Evolutionary conservation across 2,113 vertebrate species (phyloP).

Genomic region (Scytalopus superciliaris): DNA sequence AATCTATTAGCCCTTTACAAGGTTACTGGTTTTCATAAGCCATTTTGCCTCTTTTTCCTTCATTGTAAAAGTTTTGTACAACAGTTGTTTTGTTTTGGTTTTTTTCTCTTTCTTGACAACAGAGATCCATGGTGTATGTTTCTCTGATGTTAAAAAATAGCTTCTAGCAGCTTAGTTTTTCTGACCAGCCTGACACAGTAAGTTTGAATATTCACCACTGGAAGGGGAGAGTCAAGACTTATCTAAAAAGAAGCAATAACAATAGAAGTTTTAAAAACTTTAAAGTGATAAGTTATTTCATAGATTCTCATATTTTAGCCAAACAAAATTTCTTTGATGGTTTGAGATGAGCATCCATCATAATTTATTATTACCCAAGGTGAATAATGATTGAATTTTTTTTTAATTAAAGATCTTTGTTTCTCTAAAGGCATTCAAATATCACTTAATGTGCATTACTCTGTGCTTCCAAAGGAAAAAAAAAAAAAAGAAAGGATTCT

Average conservation of each 20-base stretch:
- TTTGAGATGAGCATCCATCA: neutral
- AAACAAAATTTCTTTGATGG: neutral
- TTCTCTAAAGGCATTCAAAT: neutral
- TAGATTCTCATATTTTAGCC: neutral
- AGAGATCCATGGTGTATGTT: neutral
- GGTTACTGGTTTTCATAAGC: neutral
- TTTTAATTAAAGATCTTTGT: neutral
- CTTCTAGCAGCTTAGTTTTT: neutral
- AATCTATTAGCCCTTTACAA: neutral
- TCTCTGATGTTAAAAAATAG: neutral
- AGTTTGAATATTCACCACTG: neutral
- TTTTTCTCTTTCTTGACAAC: neutral
- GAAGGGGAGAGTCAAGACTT: neutral
- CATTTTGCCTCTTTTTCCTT: conserved; percentile 12
- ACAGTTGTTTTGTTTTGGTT: neutral
- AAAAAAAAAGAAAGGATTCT: neutral
- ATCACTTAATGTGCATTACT: neutral
- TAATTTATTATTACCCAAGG: neutral
- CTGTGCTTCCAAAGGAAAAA: neutral
- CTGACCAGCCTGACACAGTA: neutral
- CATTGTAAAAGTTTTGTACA: neutral
- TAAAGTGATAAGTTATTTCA: conserved; percentile 19
- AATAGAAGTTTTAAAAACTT: neutral
- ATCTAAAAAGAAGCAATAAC: neutral
- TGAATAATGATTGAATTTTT: neutral